Conservation (phyloP, 2,113 vertebrate genomes). For the Tachycineta bicolor region DNA sequence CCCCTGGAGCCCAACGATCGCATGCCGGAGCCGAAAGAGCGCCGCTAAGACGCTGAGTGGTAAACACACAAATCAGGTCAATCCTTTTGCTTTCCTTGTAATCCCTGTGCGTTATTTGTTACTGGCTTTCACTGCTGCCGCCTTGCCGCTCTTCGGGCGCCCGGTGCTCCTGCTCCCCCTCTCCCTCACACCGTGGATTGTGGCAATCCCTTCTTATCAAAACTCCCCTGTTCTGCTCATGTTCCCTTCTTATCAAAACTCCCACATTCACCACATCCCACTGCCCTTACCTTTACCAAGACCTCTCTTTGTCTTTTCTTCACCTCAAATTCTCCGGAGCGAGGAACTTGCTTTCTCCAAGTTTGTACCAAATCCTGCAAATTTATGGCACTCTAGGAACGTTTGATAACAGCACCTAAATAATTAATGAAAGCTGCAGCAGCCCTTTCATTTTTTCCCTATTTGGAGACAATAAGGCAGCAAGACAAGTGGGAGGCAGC, state of each 20-base stretch:
- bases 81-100: conserved; percentile 67
- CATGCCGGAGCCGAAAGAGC: conserved; percentile 15
- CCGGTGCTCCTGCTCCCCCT: not conserved
- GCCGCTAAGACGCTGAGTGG: conserved; percentile 16
- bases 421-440: conserved; percentile 66
- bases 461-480: conserved; percentile 19
- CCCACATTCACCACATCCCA: not conserved
- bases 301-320: not conserved
- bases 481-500: conserved; percentile 16
- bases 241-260: not conserved
- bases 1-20: not conserved
- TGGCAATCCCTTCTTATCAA: conserved; percentile 22
- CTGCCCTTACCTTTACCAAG: not conserved
- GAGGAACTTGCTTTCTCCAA: conserved; percentile 28
- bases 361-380: conserved; percentile 42
- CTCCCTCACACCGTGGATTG: not conserved
- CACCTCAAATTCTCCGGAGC: conserved; percentile 10
- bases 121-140: conserved; percentile 18
- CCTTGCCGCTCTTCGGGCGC: not conserved
- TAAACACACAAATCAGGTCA: conserved; percentile 72
- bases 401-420: conserved; percentile 57
- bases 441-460: conserved; percentile 27
- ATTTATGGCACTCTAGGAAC: conserved; percentile 56
- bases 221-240: not conserved
- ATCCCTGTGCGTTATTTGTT: conserved; percentile 44